Base-by-base conservation (phyloP, 2,113 vertebrate species). In the Poeciliopsis prolifica region DNA sequence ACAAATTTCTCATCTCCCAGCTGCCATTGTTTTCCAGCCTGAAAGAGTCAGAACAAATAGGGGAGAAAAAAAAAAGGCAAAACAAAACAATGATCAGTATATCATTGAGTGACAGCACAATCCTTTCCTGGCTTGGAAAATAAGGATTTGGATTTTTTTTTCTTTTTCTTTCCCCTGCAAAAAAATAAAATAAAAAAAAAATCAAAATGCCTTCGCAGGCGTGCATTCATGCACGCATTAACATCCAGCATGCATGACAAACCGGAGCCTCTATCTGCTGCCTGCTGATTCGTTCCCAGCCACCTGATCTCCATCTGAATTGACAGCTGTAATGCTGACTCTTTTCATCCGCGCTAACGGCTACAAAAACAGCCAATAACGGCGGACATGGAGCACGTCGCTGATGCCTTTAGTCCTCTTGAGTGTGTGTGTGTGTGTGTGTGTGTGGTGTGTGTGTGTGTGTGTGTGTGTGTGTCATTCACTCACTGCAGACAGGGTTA, bases 261-360 rank as follows among this genome's bases (percentile, higher is more conserved):
- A 82, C 66, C 75, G 74, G 68, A 85, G 60, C 29, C 75, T 87
- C 86, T 91, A 88, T 94, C 94, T 95, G 92, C 91, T 86, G 92
- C 93, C 88, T 92, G 90, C 94, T 94, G 91, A 92, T 96, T 94
- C 94, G 94, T 94, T 93, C 60, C 84, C 86, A 83, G 72, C 88
- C 91, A 90, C 89, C 90, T 92, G 91, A 92, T 92, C 90, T 92
- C 91, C 91, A 87, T 91, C 89, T 92, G 91, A 91, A 92, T 88
- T 92, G 91, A 92, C 90, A 92, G 89, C 88, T 92, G 89, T 91
- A 90, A 90, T 89, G 83, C 85, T 82, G 86, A 89, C 87, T 92
- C 90, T 89, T 90, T 91, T 90, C 91, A 91, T 90, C 84, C 76
- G 75, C 80, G 87, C 88, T 61, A 79, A 37, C 35, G 74, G 86